Percentiles rank a stretch among this genome's conserved stretches.
Conservation (phyloP, 2,797 vertebrate species). For the Lagocephalus sceleratus region DNA sequence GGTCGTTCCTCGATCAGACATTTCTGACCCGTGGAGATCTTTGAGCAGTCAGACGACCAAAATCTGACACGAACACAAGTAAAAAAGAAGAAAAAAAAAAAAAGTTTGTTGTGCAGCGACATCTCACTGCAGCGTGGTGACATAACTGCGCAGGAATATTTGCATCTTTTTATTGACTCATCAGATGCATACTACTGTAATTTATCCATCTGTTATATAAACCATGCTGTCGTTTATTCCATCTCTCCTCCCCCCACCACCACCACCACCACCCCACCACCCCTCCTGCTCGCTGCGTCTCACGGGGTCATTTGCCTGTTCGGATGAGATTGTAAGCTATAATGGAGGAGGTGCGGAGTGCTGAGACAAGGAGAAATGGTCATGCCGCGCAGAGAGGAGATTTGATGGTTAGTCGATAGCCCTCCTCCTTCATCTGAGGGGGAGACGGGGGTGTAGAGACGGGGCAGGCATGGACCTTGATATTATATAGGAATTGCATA, state of each 20-base stretch:
- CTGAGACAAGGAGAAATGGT: slow-evolving; percentile 88
- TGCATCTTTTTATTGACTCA: neutral
- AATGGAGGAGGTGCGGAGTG: slow-evolving; percentile 79
- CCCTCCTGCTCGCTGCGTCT: slow-evolving; percentile 36
- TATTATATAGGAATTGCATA: slow-evolving; percentile 77
- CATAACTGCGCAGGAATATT: neutral
- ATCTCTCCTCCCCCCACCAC: neutral
- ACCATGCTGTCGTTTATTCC: neutral
- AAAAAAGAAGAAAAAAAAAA: too few species aligned
- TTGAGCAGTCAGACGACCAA: too few species aligned
- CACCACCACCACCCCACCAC: neutral
- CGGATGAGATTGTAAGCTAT: slow-evolving; percentile 77
- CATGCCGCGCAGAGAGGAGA: slow-evolving; percentile 75
- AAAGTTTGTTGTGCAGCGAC: too few species aligned
- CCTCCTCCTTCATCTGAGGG: slow-evolving; percentile 64
- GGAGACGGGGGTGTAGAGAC: slow-evolving; percentile 39
- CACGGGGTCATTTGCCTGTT: slow-evolving; percentile 81
- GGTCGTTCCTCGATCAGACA: too few species aligned
- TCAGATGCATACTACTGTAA: neutral
- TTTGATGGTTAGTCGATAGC: slow-evolving; percentile 93
- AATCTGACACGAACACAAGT: too few species aligned
- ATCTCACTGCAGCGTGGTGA: neutral
- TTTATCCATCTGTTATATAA: slow-evolving; percentile 5
- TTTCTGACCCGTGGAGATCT: too few species aligned
- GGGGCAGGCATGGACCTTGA: slow-evolving; percentile 67